Evolutionary conservation across 2,797 vertebrate species (phyloP), one percentile per base, ranked within the genome.

Genomic region (Galagoides demidoff): DNA sequence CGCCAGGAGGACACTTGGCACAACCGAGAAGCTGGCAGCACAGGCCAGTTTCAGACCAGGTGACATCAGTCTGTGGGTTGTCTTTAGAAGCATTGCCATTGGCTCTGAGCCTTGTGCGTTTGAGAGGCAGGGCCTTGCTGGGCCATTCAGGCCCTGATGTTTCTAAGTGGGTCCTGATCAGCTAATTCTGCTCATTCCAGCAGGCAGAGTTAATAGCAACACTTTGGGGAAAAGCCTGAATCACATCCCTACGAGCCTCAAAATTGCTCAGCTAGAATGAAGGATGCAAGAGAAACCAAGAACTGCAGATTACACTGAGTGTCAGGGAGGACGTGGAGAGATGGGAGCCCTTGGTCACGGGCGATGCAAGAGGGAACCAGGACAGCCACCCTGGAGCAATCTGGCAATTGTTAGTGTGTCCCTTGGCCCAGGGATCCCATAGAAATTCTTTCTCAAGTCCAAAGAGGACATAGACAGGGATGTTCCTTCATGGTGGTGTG

Each of bases 351-450:
- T n/a, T 0, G 1, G 59, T 68, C 49, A 8, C 27, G 23, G 23
- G 34, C 31, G 3, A 5, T 25, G 25, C 31, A 22, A 37, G 7
- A 59, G 22, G 34, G 14, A 34, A 22, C 0, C 11, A 27, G 34
- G 45, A 49, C 45, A 23, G 25, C 10, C 59, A 61, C 20, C 22
- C 37, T 31, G 16, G 4, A 88, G 70, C 74, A 81, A 6, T 8
- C 34, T 85, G 45, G 34, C 5, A 0, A 1, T 17, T 9, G n/a
- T 39, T 2, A 0, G 17, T 2, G 11, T 17, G 10, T 70, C 39
- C 43, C 39, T 68, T 77, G 84, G 74, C 88, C 39, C 23, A 31
- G 43, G 12, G 27, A 61, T 49, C 88, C 84, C 88, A 83, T 64
- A 78, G 17, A 85, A 70, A 52, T 22, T 16, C 43, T 81, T 45